phyloP scores from a whole-genome alignment of 2,888 invertebrate species.

The Trissolcus japonicus region DNA sequence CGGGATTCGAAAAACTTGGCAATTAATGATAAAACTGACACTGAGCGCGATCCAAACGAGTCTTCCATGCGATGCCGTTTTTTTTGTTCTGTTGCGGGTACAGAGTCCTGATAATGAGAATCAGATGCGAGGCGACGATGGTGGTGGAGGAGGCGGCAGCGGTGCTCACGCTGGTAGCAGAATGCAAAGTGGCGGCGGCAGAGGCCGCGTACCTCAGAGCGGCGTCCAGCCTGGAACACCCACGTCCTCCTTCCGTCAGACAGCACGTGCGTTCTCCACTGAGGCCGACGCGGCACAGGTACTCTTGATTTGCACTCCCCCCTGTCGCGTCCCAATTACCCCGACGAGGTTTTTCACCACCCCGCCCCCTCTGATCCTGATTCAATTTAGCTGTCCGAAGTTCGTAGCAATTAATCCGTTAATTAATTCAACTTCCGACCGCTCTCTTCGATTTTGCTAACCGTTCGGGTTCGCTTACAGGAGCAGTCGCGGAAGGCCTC shows the following conservation, averaged over 20 bases:
- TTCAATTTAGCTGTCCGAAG: slow-evolving; percentile 6
- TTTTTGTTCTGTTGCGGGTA: slow-evolving; percentile 15
- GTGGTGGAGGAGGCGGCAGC: slow-evolving; percentile 51
- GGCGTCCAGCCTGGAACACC: slow-evolving; percentile 53
- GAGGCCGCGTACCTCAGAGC: slow-evolving; percentile 52
- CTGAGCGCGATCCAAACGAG: slow-evolving; percentile 5
- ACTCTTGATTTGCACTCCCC: background rate
- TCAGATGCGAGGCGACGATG: slow-evolving; percentile 52
- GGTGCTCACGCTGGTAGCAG: too few relatives aligned
- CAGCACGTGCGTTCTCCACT: slow-evolving; percentile 69
- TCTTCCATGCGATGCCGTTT: background rate
- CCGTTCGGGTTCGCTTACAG: slow-evolving; percentile 14
- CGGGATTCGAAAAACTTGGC: background rate
- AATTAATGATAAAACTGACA: slow-evolving; percentile 1
- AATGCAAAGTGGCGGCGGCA: slow-evolving; percentile 56
- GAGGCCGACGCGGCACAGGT: slow-evolving; percentile 77
- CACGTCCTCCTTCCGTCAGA: slow-evolving; percentile 61
- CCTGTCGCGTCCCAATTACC: background rate
- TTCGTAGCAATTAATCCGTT: slow-evolving; percentile 18
- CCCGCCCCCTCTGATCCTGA: background rate
- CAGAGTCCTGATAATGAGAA: slow-evolving; percentile 63
- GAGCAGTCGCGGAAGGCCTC: slow-evolving; percentile 20
- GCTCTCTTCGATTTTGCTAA: slow-evolving; percentile 13
- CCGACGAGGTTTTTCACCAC: background rate
- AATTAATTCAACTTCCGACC: slow-evolving; percentile 7